Evolutionary conservation across 92 coral and sea anemone species (phyloP).

Genomic region (Phenganax marumi): DNA sequence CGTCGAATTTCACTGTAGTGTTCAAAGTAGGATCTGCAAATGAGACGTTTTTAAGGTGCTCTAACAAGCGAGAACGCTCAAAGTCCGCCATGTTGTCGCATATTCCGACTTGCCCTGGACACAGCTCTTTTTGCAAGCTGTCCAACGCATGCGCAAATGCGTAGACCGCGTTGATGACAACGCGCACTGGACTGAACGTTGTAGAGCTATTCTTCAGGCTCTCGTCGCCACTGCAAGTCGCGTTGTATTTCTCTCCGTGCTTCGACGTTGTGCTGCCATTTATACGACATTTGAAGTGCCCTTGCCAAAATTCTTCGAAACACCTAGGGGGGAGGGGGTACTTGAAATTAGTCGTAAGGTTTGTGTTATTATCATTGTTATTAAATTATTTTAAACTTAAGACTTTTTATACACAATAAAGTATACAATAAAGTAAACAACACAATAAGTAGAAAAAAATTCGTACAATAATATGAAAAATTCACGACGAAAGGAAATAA

Average conservation of each 20-base stretch:
- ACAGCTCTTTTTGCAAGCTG: conserved; percentile 64
- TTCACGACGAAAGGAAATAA: not conserved
- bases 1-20: conserved; percentile 60
- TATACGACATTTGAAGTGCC: conserved; percentile 59
- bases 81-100: conserved; percentile 64
- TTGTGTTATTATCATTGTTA: not conserved
- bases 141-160: conserved; percentile 87
- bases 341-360: not conserved
- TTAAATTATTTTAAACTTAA: too few relatives aligned
- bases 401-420: too few relatives aligned
- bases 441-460: too few relatives aligned
- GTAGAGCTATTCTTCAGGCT: conserved; percentile 52
- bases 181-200: conserved; percentile 79
- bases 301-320: conserved; percentile 85
- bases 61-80: conserved; percentile 43
- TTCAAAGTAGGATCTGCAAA: conserved; percentile 76
- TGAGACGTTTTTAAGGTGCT: conserved; percentile 67
- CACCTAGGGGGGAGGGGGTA: conserved; percentile 28
- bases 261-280: not conserved
- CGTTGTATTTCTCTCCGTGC: conserved; percentile 37
- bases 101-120: conserved; percentile 60
- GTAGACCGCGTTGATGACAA: conserved; percentile 84
- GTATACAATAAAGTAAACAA: too few relatives aligned
- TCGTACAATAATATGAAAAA: not conserved
- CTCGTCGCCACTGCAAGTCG: conserved; percentile 51